These are phyloP conservation scores for Polyommatus icarus DNA, from an alignment of 2,888 invertebrate genomes.

Conservation along the genomic window DNA sequence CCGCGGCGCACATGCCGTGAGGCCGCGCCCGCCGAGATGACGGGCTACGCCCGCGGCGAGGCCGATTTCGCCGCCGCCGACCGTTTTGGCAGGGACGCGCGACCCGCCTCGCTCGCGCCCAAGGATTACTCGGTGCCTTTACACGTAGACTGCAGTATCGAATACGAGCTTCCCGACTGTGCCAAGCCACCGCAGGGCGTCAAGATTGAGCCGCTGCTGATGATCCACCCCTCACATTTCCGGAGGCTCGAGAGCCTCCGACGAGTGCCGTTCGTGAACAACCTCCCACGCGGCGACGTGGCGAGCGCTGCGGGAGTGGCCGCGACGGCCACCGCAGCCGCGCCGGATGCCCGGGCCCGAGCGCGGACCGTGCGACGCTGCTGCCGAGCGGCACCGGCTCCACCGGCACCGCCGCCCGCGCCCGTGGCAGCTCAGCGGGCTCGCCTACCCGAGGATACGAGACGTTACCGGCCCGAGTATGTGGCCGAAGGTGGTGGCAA, in stretches of 20 bases:
- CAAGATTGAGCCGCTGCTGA: constrained; percentile 90
- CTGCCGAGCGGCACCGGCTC: constrained; percentile 49
- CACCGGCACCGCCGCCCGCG: constrained; percentile 50
- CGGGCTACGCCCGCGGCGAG: constrained; percentile 77
- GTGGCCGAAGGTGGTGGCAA: constrained; percentile 45
- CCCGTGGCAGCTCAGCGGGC: constrained; percentile 53
- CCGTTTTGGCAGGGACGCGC: constrained; percentile 71
- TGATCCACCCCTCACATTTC: constrained; percentile 95
- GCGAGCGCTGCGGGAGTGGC: constrained; percentile 54
- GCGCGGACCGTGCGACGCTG: constrained; percentile 48
- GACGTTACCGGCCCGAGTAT: constrained; percentile 48
- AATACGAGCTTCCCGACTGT: constrained; percentile 94
- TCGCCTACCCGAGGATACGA: constrained; percentile 41
- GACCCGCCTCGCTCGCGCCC: constrained; percentile 77
- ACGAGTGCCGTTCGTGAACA: constrained; percentile 91
- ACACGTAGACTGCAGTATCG: constrained; percentile 95
- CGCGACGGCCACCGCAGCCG: constrained; percentile 45
- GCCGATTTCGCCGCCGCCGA: constrained; percentile 74
- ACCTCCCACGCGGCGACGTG: constrained; percentile 84
- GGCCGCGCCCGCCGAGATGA: constrained; percentile 73
- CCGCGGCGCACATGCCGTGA: constrained; percentile 77
- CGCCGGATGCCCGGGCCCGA: constrained; percentile 51
- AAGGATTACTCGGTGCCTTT: constrained; percentile 93
- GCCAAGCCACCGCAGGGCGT: constrained; percentile 92
- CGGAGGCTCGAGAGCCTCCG: constrained; percentile 91